A percentile compares a stretch with the other conserved stretches of the same genome.
phyloP scores from a whole-genome alignment of 2,888 invertebrate genomes.

The Clunio marinus region DNA sequence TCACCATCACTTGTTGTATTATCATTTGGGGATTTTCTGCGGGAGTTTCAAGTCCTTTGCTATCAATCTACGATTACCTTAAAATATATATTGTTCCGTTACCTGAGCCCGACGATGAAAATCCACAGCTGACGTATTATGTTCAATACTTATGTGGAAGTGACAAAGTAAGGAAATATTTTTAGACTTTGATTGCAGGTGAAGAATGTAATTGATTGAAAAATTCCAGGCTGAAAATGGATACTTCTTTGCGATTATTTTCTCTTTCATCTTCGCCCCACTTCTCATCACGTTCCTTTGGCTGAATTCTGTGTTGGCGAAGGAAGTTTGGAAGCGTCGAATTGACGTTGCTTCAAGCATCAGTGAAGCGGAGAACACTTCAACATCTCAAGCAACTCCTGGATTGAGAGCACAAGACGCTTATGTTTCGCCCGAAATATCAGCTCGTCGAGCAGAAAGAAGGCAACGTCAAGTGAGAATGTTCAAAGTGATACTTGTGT shows the following conservation, averaged over 20 bases:
- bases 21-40: slow-evolving; percentile 50
- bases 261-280: slow-evolving; percentile 53
- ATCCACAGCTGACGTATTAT: slow-evolving; percentile 14
- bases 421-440: slow-evolving; percentile 39
- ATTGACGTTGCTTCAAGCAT: slow-evolving; percentile 36
- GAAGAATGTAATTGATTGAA: no score
- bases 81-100: slow-evolving; percentile 44
- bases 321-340: slow-evolving; percentile 54
- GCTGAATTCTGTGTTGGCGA: slow-evolving; percentile 54
- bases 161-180: slow-evolving; percentile 44
- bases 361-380: slow-evolving; percentile 6
- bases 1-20: slow-evolving; percentile 47
- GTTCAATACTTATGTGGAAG: slow-evolving; percentile 45
- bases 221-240: slow-evolving; percentile 45
- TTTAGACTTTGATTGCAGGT: neutral
- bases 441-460: slow-evolving; percentile 40
- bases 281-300: slow-evolving; percentile 53
- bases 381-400: neutral
- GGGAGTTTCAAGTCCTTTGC: slow-evolving; percentile 50
- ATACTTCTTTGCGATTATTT: slow-evolving; percentile 45
- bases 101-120: slow-evolving; percentile 42
- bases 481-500: slow-evolving; percentile 55
- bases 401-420: slow-evolving; percentile 21
- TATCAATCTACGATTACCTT: slow-evolving; percentile 47
- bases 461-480: slow-evolving; percentile 55